These are phyloP conservation scores for Sparus aurata DNA, from an alignment of 2,797 vertebrate genomes.

Conservation along the genomic window DNA sequence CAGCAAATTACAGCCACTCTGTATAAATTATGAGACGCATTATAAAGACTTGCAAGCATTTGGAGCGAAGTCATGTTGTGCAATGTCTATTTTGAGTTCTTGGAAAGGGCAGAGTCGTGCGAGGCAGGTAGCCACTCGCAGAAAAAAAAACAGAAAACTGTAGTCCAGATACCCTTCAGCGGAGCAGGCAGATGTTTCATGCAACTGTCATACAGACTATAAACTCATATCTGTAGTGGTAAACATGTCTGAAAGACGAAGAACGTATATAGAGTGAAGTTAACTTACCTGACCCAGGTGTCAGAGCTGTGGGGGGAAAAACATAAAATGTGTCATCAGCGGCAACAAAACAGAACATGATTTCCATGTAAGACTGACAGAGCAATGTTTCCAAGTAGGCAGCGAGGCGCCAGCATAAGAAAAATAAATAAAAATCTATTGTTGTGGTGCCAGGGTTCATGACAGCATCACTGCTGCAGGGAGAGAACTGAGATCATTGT, in stretches of 20 bases:
- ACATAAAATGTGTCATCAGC: constrained; percentile 46
- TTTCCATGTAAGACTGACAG: constrained; percentile 5
- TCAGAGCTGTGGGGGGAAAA: constrained; percentile 85
- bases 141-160: constrained; percentile 26
- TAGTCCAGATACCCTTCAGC: constrained; percentile 24
- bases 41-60: constrained; percentile 29
- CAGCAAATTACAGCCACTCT: constrained; percentile 18
- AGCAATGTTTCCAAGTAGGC: constrained; percentile 31
- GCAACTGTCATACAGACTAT: constrained; percentile 16
- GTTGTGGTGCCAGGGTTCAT: constrained; percentile 3
- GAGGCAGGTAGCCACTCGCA: constrained; percentile 27
- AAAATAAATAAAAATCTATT: neutral
- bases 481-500: neutral
- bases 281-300: constrained; percentile 93
- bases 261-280: constrained; percentile 37
- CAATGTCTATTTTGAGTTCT: constrained; percentile 54
- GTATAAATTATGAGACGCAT: constrained; percentile 23
- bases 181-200: constrained; percentile 39
- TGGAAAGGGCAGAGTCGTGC: constrained; percentile 41
- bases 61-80: constrained; percentile 41
- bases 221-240: neutral
- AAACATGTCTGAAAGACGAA: constrained; percentile 20
- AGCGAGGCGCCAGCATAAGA: neutral
- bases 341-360: constrained; percentile 34
- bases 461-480: neutral